Evolutionary conservation across 2,888 invertebrate species (phyloP), one percentile per base, ranked within the genome.

Genomic region (Oscheius sp.): DNA sequence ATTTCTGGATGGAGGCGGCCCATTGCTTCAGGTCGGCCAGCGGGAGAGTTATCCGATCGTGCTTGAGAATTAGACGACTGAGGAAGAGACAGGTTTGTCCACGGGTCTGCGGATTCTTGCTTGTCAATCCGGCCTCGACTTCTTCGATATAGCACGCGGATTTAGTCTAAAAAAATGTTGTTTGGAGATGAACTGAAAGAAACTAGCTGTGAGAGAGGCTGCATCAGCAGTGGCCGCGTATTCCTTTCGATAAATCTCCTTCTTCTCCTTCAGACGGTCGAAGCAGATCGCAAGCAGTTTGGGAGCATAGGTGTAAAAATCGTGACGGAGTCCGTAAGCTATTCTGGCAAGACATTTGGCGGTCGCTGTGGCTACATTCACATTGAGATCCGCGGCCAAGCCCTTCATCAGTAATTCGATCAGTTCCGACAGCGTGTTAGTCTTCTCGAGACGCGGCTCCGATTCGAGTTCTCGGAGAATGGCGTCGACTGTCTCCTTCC

Each of bases 191-290:
- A 21, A 13, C 13, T 51, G 50, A 10, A 62, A 7, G 57, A 10
- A 21, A 29, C 29, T 1, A 42, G 2, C 78, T 60, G 78, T 79
- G 35, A 35, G 66, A 90, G 94, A 96, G 79, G 95, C 93, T 51
- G 94, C 94, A 91, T 98, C 98, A 35, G 94, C 93, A 1, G 95
- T 94, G 76, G 97, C 96, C 71, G 95, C 91, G 60, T 98, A 90
- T 0, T 94, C 94, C 0, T 92, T 89, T 0, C 97, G 95, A 1
- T 98, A 96, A 87, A 93, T 94, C 1, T 93, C 92, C 88, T 99
- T 99, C 91, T 96, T 98, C 90, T 99, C 98, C 88, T 96, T 96
- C 89, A 99, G 97, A 90, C 98, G 98, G 86, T 97, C 97, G 48
- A 98, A 90, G 65, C 51, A 37, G 21, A 55, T 21, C 5, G 55